Conservation (phyloP, 2,797 vertebrate genomes). For the Paratrypauchen microcephalus region DNA sequence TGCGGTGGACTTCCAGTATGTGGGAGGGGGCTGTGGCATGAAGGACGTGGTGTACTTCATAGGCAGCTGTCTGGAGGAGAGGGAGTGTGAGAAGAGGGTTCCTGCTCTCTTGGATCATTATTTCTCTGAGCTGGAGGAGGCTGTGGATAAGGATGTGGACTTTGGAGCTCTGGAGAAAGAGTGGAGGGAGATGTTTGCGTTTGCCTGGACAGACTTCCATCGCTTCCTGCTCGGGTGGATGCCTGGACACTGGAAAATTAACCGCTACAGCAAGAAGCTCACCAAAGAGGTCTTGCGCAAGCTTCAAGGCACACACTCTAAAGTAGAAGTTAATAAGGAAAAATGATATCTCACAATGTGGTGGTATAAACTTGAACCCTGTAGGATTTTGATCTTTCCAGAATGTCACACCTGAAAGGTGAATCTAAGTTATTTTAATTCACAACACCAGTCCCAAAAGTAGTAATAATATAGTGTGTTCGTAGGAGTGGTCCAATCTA, state of each 20-base stretch:
- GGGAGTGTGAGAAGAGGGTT: constrained; percentile 70
- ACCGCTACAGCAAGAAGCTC: constrained; percentile 73
- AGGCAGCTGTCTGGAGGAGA: constrained; percentile 77
- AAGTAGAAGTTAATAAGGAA: not conserved
- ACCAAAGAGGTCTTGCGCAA: constrained; percentile 68
- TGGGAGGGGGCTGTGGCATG: constrained; percentile 80
- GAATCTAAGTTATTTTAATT: no score
- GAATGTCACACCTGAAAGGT: not conserved
- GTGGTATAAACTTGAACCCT: not conserved
- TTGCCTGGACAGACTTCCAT: constrained; percentile 80
- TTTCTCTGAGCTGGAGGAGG: constrained; percentile 65
- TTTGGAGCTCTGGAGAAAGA: constrained; percentile 70
- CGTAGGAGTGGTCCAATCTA: no score
- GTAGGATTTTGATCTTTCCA: not conserved
- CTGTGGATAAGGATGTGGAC: constrained; percentile 53
- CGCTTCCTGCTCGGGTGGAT: constrained; percentile 82
- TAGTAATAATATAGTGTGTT: no score
- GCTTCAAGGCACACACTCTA: constrained; percentile 39
- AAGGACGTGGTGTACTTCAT: constrained; percentile 80
- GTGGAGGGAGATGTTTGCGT: constrained; percentile 78
- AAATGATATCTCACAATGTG: not conserved
- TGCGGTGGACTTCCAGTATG: constrained; percentile 81
- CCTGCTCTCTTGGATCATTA: constrained; percentile 69
- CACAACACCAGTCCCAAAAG: no score
- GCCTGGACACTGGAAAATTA: constrained; percentile 78